phyloP scores from a whole-genome alignment of 2,113 vertebrate species.

The Ahaetulla prasina region DNA sequence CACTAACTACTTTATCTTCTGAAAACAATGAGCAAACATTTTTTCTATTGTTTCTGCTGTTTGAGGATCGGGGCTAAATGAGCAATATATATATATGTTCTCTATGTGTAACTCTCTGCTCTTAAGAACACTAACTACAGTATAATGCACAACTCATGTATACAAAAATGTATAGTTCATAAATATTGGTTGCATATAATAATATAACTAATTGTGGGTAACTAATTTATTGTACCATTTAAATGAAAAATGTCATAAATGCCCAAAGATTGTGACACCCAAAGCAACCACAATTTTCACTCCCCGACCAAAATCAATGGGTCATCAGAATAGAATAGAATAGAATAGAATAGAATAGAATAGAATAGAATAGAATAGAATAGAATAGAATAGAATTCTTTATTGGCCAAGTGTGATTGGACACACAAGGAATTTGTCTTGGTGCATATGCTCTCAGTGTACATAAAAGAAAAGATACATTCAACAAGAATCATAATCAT shows the following conservation, averaged over 20 bases:
- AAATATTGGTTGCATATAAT: neutral
- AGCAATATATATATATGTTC: neutral
- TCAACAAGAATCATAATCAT: too few relatives aligned
- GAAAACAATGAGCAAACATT: neutral
- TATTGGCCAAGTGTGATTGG: too few relatives aligned
- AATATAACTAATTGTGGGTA: neutral
- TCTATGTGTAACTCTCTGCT: neutral
- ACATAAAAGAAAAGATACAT: too few relatives aligned
- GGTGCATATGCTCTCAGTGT: too few relatives aligned
- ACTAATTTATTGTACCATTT: neutral
- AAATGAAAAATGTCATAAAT: neutral
- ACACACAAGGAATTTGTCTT: too few relatives aligned
- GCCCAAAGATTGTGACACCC: neutral
- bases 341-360: too few relatives aligned
- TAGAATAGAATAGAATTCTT: too few relatives aligned
- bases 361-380: too few relatives aligned
- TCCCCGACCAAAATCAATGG: too few relatives aligned
- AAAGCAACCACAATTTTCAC: neutral
- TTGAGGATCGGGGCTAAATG: neutral
- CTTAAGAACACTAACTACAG: neutral
- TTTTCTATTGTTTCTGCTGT: neutral
- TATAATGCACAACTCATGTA: too few relatives aligned
- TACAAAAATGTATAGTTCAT: too few relatives aligned
- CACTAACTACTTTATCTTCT: neutral
- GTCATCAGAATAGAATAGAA: neutral